A percentile compares a stretch with the other conserved stretches of the same genome.
Evolutionary conservation across 2,888 invertebrate genomes (phyloP).

Genomic region (Cosmia trapezina): DNA sequence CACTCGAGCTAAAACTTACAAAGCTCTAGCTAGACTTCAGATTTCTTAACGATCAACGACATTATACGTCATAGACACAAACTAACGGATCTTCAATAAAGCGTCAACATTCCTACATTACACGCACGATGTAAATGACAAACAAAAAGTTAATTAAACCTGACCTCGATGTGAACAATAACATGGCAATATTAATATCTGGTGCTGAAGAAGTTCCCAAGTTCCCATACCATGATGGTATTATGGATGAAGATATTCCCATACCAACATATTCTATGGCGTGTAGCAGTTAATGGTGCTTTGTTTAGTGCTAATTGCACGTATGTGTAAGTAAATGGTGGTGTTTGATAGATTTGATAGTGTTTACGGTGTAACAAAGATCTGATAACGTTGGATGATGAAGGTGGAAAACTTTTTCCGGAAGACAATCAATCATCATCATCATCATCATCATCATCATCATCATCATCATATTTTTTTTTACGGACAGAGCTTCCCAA

Average conservation of each 20-base stretch:
- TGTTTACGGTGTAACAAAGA: constrained; percentile 27
- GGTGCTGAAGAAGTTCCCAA: constrained; percentile 70
- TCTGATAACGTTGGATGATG: constrained; percentile 3
- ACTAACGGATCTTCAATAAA: constrained; percentile 47
- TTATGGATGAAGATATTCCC: constrained; percentile 50
- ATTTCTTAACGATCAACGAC: background rate
- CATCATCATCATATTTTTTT: background rate
- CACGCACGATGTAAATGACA: constrained; percentile 67
- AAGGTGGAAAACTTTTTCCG: background rate
- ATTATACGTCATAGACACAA: constrained; percentile 13
- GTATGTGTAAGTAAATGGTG: constrained; percentile 35
- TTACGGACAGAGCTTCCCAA: background rate
- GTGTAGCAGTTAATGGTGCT: constrained; percentile 44
- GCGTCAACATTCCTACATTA: constrained; percentile 50
- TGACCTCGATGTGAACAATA: constrained; percentile 74
- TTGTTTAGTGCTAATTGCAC: constrained; percentile 53
- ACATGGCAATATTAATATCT: constrained; percentile 55
- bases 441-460: too few relatives aligned
- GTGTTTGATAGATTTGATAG: constrained; percentile 19
- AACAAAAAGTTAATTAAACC: constrained; percentile 75
- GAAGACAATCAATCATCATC: background rate
- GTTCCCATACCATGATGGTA: constrained; percentile 67
- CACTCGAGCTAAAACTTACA: background rate
- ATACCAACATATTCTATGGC: constrained; percentile 42
- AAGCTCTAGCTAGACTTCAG: background rate